Base-by-base conservation (phyloP, 1,140 invertebrate genomes). In the Trinorchestia longiramus region DNA sequence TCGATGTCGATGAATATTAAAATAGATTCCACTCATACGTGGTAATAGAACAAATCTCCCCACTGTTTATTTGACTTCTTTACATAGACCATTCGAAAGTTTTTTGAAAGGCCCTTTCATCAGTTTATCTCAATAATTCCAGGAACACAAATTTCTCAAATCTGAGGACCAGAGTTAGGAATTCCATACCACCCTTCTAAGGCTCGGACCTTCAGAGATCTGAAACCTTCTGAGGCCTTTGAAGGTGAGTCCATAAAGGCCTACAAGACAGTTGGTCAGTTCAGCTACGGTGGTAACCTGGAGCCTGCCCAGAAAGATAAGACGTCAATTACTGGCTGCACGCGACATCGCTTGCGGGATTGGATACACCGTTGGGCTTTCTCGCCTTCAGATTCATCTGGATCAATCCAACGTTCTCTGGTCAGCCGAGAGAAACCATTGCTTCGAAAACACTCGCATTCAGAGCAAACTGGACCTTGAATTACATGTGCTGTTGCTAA, bases 291-390 rank as follows among this genome's bases (percentile, higher is more conserved):
- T 43, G 44, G 41, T 45, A 43, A 94, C 43, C 92, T 45, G 92
- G 92, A 94, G 92, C 40, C 92, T 94, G 92, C 43, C 44, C 43
- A 94, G 92, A 94, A 94, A 94, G 92, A 94, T 94, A 94, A 94
- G 92, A 47, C 44, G 92, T 94, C 92, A 94, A 94, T 94, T 94
- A 94, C 92, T 17, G 92, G 43, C 43, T 41, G 43, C n/a, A 43
- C 92, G 92, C 43, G 44, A 94, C 92, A 94, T 47, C 92, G 44
- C 43, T 47, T n/a, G 44, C 36, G 92, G 92, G 92, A 94, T 94
- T 94, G 92, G 92, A 94, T 45, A 94, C 43, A n/a, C 44, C 43
- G 92, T 40, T n/a, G 43, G 44, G 92, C 23, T 40, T 91, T 77
- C 88, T 90, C 88, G 88, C 41, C 88, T 41, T 90, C 88, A 90